Base-by-base conservation (phyloP, 2,797 vertebrate species). In the Poecilia gillii region DNA sequence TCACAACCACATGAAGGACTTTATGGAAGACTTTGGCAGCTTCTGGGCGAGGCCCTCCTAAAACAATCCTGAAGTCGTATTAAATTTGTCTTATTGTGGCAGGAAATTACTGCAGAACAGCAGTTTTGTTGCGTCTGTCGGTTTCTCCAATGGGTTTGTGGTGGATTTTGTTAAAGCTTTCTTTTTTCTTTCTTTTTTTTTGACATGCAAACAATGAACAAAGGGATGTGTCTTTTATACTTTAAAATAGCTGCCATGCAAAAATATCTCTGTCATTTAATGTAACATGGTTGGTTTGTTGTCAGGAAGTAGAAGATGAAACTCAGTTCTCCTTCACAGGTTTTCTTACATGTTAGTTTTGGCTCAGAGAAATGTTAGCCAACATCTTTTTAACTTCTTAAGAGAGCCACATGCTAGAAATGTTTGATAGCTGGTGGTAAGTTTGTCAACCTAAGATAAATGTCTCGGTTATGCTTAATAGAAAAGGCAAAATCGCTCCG, bases 1-100 rank as follows among this genome's bases (percentile, higher is more conserved):
- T 76, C n/a, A 64, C 9, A 28, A 70, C 33, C 46, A 49, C 43
- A 51, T 39, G 43, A 78, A 47, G 33, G 51, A 75, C 23, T 41
- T 68, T 68, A 75, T 73, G 76, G 41, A 12, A 77, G 71, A 53
- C 76, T 81, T 71, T 77, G 46, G 73, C 80, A 13, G 46, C 31
- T 31, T 2, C 1, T 9, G 18, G 31, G 45, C 14, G 13, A 62
- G 72, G 49, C 74, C 11, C 68, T 72, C 79, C 45, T 1, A 75
- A 82, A 86, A 79, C 77, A 78, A 13, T 74, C 49, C 78, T 81
- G 80, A 81, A 47, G 46, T 20, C 39, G 7, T 64, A 36, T 64
- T 64, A 64, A 64, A 64, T 72, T 62, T 84, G 66, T 39, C 41
- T 80, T 36, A 73, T 23, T 70, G 75, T 66, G 76, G 36, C 74